Conservation (phyloP, 2,888 invertebrate species). For the Lomographa bimaculata region DNA sequence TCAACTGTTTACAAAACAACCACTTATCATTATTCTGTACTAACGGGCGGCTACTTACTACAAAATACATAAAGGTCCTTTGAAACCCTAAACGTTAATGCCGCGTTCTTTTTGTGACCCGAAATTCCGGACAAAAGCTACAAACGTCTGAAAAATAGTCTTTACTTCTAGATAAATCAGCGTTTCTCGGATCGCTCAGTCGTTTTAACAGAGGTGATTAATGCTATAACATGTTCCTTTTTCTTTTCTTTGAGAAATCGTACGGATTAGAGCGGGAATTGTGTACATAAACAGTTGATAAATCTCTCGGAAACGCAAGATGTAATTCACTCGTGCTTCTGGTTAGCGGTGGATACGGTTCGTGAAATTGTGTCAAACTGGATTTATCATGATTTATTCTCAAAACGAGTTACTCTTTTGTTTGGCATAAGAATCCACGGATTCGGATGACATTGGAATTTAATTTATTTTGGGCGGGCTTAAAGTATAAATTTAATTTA, state of each 20-base stretch:
- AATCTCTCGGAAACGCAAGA: constrained; percentile 3
- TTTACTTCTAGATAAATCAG: constrained; percentile 4
- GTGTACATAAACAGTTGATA: constrained; percentile 1
- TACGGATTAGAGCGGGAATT: constrained; percentile 6
- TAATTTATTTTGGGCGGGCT: too few species aligned
- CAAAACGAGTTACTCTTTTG: too few species aligned
- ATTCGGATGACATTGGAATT: too few species aligned
- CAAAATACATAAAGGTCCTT: too few species aligned
- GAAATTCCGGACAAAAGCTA: neutral
- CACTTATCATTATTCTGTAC: too few species aligned
- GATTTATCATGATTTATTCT: neutral
- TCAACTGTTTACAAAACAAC: too few species aligned
- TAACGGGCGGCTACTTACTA: too few species aligned
- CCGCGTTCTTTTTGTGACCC: too few species aligned
- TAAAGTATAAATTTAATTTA: too few species aligned
- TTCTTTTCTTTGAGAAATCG: constrained; percentile 14
- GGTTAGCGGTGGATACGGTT: neutral
- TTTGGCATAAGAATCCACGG: too few species aligned
- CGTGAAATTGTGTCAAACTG: neutral
- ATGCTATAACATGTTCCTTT: constrained; percentile 10
- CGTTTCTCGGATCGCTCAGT: neutral
- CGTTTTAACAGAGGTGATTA: constrained; percentile 14
- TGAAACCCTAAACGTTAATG: too few species aligned
- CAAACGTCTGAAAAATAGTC: constrained; percentile 2
- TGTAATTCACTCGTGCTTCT: constrained; percentile 1